Conservation (phyloP, 1,140 invertebrate species). For the Saxidomus purpurata region DNA sequence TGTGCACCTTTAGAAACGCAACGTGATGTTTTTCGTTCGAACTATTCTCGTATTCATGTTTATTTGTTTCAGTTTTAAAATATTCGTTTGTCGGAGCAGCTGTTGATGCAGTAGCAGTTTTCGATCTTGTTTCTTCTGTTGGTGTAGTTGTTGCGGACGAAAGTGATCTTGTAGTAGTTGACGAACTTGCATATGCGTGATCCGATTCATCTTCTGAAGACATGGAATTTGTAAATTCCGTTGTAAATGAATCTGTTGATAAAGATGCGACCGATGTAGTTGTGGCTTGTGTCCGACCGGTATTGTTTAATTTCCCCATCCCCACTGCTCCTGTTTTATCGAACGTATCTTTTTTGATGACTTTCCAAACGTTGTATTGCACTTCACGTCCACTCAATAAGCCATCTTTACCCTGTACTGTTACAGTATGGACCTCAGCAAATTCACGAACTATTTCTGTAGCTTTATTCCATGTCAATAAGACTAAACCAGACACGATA, state of each 20-base stretch:
- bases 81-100: neutral
- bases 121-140: neutral
- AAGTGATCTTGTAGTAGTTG: neutral
- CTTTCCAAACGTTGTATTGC: no score
- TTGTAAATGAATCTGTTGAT: no score
- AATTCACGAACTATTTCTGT: conserved; percentile 28
- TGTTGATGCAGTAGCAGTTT: neutral
- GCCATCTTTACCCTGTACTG: no score
- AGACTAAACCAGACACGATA: neutral
- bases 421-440: neutral
- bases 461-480: conserved; percentile 9
- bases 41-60: neutral
- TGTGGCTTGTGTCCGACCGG: no score
- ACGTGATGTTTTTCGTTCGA: conserved; percentile 46
- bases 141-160: neutral
- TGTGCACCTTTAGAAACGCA: conserved; percentile 81
- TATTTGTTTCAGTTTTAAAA: neutral
- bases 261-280: no score
- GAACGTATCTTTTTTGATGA: no score
- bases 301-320: no score
- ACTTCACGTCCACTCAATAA: no score
- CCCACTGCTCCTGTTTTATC: no score
- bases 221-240: no score
- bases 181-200: neutral
- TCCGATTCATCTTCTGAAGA: no score